A percentile compares a stretch with the other conserved stretches of the same genome.
Evolutionary conservation across 2,113 vertebrate species (phyloP).

Genomic region (Ia io): DNA sequence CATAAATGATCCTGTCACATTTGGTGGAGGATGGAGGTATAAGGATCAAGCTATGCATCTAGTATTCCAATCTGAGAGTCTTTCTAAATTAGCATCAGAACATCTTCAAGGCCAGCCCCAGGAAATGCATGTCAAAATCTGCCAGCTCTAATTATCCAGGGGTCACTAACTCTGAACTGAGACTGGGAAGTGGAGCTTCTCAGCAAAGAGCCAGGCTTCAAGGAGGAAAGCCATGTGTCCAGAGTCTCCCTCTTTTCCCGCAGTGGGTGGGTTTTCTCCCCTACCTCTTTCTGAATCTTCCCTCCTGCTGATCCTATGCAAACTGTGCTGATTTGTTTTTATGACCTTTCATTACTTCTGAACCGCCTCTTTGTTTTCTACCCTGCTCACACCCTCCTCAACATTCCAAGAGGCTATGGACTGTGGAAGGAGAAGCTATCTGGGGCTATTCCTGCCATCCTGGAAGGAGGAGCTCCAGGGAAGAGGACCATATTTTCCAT

Average conservation of each 20-base stretch:
- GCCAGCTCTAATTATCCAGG: slow-evolving; percentile 26
- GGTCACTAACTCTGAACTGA: neutral
- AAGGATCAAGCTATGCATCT: slow-evolving; percentile 11
- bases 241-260: neutral
- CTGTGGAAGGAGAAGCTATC: neutral
- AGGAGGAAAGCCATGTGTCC: neutral
- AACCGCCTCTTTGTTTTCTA: neutral
- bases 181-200: neutral
- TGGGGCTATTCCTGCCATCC: neutral
- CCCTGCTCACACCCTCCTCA: neutral
- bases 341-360: neutral
- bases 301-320: neutral
- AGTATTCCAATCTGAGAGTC: slow-evolving; percentile 35
- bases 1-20: slow-evolving; percentile 48
- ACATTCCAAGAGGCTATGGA: neutral
- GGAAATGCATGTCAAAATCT: slow-evolving; percentile 24
- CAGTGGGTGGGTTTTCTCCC: neutral
- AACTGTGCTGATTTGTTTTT: neutral
- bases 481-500: neutral
- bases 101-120: slow-evolving; percentile 52
- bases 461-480: neutral
- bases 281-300: neutral
- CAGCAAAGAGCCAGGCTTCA: neutral
- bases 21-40: neutral
- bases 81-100: slow-evolving; percentile 55